These are phyloP conservation scores for Proctacanthus coquilletti DNA, from an alignment of 1,140 invertebrate genomes.

Conservation along the genomic window DNA sequence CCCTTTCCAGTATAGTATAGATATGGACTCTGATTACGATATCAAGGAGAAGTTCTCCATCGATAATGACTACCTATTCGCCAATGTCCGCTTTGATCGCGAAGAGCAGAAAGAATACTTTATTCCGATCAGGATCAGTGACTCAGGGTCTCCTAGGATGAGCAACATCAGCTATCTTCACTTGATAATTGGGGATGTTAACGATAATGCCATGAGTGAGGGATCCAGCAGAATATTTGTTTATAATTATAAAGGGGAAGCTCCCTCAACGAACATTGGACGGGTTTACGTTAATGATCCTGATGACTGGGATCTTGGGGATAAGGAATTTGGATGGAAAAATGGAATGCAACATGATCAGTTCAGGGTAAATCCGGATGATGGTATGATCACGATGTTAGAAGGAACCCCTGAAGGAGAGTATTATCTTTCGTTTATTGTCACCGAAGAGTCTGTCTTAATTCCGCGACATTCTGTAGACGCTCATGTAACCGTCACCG, in stretches of 20 bases:
- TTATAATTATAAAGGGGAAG: slow-evolving; percentile 73
- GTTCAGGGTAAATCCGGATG: slow-evolving; percentile 50
- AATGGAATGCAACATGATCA: slow-evolving; percentile 32
- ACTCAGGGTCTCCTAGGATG: slow-evolving; percentile 53
- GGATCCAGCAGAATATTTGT: slow-evolving; percentile 79
- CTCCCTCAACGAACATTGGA: slow-evolving; percentile 65
- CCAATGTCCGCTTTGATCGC: slow-evolving; percentile 65
- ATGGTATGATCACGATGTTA: slow-evolving; percentile 73
- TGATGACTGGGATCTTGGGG: slow-evolving; percentile 86
- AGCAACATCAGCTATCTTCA: slow-evolving; percentile 61
- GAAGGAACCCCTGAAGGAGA: slow-evolving; percentile 48
- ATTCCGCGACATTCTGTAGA: slow-evolving; percentile 46
- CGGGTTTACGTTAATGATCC: slow-evolving; percentile 78
- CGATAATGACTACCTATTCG: slow-evolving; percentile 36
- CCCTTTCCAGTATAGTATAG: slow-evolving; percentile 61
- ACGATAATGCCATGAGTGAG: slow-evolving; percentile 71
- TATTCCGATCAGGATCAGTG: slow-evolving; percentile 74
- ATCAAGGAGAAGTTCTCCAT: slow-evolving; percentile 58
- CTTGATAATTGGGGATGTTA: slow-evolving; percentile 79
- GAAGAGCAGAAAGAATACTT: slow-evolving; percentile 75
- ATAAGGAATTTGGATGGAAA: slow-evolving; percentile 68
- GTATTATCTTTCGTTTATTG: slow-evolving; percentile 52
- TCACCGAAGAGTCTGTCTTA: slow-evolving; percentile 43
- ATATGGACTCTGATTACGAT: slow-evolving; percentile 44
- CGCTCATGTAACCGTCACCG: slow-evolving; percentile 66